Evolutionary conservation across 1,140 invertebrate species (phyloP).

Genomic region (Pseudobourletiella spinata): DNA sequence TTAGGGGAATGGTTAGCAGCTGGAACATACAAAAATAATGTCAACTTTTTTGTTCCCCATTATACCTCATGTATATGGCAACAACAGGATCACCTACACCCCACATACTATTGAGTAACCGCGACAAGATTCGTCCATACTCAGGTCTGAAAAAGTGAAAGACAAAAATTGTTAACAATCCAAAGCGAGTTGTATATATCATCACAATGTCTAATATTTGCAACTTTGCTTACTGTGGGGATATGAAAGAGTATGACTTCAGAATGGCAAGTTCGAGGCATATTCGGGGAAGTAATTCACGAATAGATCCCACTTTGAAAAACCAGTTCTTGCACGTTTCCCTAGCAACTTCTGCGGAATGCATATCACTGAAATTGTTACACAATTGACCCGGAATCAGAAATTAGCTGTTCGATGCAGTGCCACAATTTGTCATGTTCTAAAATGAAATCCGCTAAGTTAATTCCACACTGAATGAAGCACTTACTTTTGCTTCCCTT

Average conservation of each 20-base stretch:
- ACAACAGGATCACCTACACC: constrained; percentile 92
- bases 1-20: not conserved
- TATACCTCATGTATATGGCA: constrained; percentile 59
- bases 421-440: no score
- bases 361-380: constrained; percentile 52
- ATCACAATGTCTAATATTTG: no score
- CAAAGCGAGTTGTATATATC: not conserved
- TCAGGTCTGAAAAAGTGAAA: constrained; percentile 24
- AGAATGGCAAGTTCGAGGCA: constrained; percentile 91
- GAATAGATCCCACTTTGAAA: constrained; percentile 94
- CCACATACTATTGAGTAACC: constrained; percentile 74
- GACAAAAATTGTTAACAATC: constrained; percentile 9
- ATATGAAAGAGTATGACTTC: constrained; percentile 80
- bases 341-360: constrained; percentile 71
- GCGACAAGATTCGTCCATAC: constrained; percentile 47
- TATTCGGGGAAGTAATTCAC: constrained; percentile 86
- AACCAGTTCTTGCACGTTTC: constrained; percentile 98
- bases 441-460: no score
- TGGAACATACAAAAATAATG: no score
- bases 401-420: no score
- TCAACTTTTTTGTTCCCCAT: not conserved
- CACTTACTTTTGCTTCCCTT: constrained; percentile 57
- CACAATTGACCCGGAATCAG: no score
- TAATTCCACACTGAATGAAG: no score
- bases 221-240: constrained; percentile 50